Evolutionary conservation across 2,797 vertebrate species (phyloP), one percentile per base, ranked within the genome.

Genomic region (Smutsia temminckii): DNA sequence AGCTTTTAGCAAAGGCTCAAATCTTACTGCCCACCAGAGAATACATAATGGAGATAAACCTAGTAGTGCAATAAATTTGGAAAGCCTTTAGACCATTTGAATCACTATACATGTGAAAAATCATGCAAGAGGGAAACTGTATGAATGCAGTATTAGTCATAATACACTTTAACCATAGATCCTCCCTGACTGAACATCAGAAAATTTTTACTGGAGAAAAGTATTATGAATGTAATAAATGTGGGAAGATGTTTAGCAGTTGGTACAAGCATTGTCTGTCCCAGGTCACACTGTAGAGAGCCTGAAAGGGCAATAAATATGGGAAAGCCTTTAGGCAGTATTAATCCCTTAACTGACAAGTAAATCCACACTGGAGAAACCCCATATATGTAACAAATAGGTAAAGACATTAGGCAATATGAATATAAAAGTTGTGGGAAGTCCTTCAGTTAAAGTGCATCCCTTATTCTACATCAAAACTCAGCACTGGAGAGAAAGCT

Each of bases 1-100:
- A 74, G 95, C 95, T 75, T 97, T 97, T 87, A 95, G 86, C 72
- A 97, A 96, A 94, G 93, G 96, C 27, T 97, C 96, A 55, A 95
- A 96, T 85, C 96, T 97, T 79, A 90, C 89, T 68, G 96, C 95
- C n/a, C 97, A 97, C 74, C 96, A 96, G 40, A 97, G 84, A 93
- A 96, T 91, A 79, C 96, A 97, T 86, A 94, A 72, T 59, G 74
- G 78, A 89, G 86, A 86, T n/a, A 96, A 90, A 92, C 53, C 72
- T 79, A 91, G 6, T 79, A 86, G 74, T 84, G 64, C 40, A 64
- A 0, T 69, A 84, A 93, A 4, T 89, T 55, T 96, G 64, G 93
- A 32, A 94, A 89, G 32, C 42, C 85, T 68, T 81, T 80, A 92
- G 63, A 23, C 79, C 61, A 46, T 20, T 21, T 93, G 57, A 93